Evolutionary conservation across 1,140 invertebrate species (phyloP), one percentile per base, ranked within the genome.

Genomic region (Eufriesea mexicana): DNA sequence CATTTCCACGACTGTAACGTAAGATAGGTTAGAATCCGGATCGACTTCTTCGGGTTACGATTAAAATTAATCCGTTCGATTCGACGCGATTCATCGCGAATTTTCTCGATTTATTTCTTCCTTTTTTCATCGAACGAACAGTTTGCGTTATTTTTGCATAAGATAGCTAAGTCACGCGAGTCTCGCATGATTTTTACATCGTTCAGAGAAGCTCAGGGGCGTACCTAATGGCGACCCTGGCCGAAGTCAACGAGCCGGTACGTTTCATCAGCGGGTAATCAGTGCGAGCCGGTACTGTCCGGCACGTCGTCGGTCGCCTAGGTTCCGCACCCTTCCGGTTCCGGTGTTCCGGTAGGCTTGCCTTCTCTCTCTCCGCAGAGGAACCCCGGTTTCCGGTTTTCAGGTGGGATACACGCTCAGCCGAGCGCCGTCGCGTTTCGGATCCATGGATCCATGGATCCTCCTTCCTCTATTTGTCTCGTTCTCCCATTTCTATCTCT

Each of bases 331-430:
- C 93, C 93, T 93, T 94, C 93, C 93, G 93, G 93, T 94, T 94
- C 93, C 93, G 93, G 93, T 93, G 93, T 94, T 93, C 93, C 93
- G 93, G 93, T 94, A 94, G 93, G 92, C 91, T 94, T 92, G 91
- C 89, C 90, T 87, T 88, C 89, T 86, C 86, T 67, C 74, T 80
- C 72, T 62, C 66, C 49, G 62, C 76, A 51, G 88, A 90, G 90
- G 84, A 90, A 83, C 88, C 70, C 86, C 71, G 86, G 86, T 86
- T 93, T 93, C 92, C 92, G 91, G 86, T 88, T 90, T 92, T 93
- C 89, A 92, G 91, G 90, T 93, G 93, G 93, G 92, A 94, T 93
- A 93, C 92, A 93, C 92, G 93, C 92, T 93, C 91, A 93, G 89
- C 92, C 92, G 91, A 92, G 91, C 92, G 89, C 87, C 86, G 89